Base-by-base conservation (phyloP, 1,140 invertebrate species). In the Atopsyche davidsoni region DNA sequence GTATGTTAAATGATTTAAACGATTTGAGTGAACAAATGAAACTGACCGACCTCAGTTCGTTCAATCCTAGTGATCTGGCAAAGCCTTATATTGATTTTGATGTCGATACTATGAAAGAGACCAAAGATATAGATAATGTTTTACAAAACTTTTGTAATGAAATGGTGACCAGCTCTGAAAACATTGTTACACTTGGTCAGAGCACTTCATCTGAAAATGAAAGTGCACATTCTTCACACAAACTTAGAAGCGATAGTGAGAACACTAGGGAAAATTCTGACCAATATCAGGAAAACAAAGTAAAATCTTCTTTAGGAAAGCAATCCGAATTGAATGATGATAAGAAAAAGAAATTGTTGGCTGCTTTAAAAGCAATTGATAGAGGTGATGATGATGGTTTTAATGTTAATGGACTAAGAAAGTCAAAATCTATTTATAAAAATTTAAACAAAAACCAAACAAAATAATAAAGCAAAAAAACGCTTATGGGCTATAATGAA, bases 331-430 rank as follows among this genome's bases (percentile, higher is more conserved):
- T 51, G 57, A 62, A 41, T 42, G 64, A 43, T 61, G 71, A 69
- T 21, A 72, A 76, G 36, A 82, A 82, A 58, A 70, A 73, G 13
- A 78, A 81, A 60, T 61, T 83, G 14, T 64, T 83, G 42, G 80
- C 79, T 11, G 75, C 78, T 1, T 69, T 83, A 49, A 78, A 79
- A 59, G 79, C 77, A 11, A 83, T 83, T 40, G 81, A 83, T 60
- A 69, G 78, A 55, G 78, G 75, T 21, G 77, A 78, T 38, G 74
- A 73, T 49, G 64, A 76, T 24, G 75, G 76, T 24, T 44, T 54
- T 10, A 44, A 36, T 34, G 46, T 58, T 31, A 35, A 53, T 25
- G 24, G 21, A 31, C 28, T 53, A 14, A 48, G 22, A 36, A 49
- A 51, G 45, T 32, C 35, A 9, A 53, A 48, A 42, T 36, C 6